phyloP scores from a whole-genome alignment of 1,140 invertebrate species.

The Belonocnema kinseyi region DNA sequence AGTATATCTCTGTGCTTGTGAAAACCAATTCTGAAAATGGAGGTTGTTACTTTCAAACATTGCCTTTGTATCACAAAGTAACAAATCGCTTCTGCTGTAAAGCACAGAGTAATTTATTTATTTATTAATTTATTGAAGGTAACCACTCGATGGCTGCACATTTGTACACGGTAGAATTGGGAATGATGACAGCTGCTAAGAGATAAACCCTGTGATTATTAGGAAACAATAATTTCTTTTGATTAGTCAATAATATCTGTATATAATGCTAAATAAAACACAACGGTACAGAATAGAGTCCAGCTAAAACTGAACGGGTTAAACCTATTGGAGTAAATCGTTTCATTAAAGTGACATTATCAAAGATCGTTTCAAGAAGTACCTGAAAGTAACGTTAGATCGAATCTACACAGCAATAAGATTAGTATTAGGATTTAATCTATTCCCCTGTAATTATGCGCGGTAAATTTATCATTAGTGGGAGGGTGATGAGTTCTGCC shows the following conservation, averaged over 20 bases:
- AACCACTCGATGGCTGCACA: slow-evolving; percentile 73
- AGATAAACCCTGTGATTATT: slow-evolving; percentile 76
- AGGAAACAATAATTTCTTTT: slow-evolving; percentile 70
- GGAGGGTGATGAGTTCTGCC: too few relatives aligned
- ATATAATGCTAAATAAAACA: slow-evolving; percentile 62
- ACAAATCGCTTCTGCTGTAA: slow-evolving; percentile 57
- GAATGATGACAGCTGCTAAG: slow-evolving; percentile 74
- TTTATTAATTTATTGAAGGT: slow-evolving; percentile 54
- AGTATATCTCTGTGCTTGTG: slow-evolving; percentile 3
- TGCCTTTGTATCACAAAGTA: slow-evolving; percentile 49
- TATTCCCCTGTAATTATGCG: slow-evolving; percentile 42
- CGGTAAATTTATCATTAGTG: slow-evolving; percentile 24
- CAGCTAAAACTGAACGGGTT: slow-evolving; percentile 71
- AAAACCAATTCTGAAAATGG: slow-evolving; percentile 34
- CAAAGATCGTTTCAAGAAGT: slow-evolving; percentile 66
- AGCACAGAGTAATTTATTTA: slow-evolving; percentile 44
- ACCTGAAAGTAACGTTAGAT: slow-evolving; percentile 75
- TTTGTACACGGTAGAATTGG: slow-evolving; percentile 72
- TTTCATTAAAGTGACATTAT: slow-evolving; percentile 69
- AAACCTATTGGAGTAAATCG: slow-evolving; percentile 75
- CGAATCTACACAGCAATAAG: slow-evolving; percentile 60
- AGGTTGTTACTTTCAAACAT: slow-evolving; percentile 49
- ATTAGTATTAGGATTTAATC: slow-evolving; percentile 45
- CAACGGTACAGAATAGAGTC: slow-evolving; percentile 66
- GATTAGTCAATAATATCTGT: slow-evolving; percentile 66